These are phyloP conservation scores for Tetramorium simillimum DNA, from an alignment of 1,140 invertebrate genomes.

Conservation along the genomic window DNA sequence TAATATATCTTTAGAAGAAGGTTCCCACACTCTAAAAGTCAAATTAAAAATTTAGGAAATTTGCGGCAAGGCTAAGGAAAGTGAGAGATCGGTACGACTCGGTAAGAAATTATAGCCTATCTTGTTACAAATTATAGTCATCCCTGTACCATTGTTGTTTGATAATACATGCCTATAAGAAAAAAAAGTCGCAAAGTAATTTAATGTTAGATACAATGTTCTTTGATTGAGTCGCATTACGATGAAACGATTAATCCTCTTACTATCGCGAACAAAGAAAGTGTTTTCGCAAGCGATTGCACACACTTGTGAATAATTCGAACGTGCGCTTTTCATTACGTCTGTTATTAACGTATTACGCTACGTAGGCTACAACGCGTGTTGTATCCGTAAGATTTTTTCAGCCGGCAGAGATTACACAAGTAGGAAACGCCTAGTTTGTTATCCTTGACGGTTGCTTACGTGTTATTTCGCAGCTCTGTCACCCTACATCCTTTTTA, in stretches of 20 bases:
- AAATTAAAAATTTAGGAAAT: background rate
- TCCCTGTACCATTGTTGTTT: background rate
- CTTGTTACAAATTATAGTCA: background rate
- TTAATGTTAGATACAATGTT: background rate
- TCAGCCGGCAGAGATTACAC: slow-evolving; percentile 3
- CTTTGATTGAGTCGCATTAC: background rate
- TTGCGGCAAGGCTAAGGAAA: background rate
- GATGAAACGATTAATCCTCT: background rate
- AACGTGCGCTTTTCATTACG: background rate
- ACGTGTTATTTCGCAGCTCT: slow-evolving; percentile 29
- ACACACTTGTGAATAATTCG: background rate
- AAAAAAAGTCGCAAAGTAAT: background rate
- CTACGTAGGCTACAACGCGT: background rate
- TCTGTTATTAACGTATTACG: slow-evolving; percentile 28
- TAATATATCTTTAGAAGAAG: background rate
- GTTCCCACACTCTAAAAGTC: background rate
- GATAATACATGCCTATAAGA: slow-evolving; percentile 1
- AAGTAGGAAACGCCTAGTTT: slow-evolving; percentile 15
- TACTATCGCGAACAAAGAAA: slow-evolving; percentile 23
- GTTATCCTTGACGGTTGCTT: slow-evolving; percentile 49
- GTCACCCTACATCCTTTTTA: slow-evolving; percentile 39
- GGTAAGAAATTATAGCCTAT: background rate
- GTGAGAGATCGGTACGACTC: background rate
- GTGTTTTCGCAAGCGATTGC: background rate
- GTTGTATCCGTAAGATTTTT: slow-evolving; percentile 13